Evolutionary conservation across 2,113 vertebrate genomes (phyloP).

Genomic region (Ictidomys tridecemlineatus): DNA sequence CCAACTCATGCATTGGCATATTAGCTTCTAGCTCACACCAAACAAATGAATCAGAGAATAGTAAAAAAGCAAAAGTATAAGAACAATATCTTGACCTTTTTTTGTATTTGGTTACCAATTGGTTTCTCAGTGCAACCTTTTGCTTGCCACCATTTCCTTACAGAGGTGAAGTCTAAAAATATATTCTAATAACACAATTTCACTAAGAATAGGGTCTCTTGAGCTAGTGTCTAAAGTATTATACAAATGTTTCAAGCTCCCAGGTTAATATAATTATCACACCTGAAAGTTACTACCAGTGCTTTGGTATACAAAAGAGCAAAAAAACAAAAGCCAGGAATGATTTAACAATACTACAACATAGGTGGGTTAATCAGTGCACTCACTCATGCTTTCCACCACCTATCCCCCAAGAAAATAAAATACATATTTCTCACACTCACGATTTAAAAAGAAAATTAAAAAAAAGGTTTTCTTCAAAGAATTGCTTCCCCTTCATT

Average conservation of each 20-base stretch:
- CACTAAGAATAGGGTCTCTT: constrained; percentile 26
- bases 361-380: no score
- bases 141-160: constrained; percentile 11
- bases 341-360: no score
- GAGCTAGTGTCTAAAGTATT: constrained; percentile 36
- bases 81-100: constrained; percentile 30
- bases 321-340: constrained; percentile 45
- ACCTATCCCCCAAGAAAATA: no score
- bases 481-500: no score
- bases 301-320: background rate
- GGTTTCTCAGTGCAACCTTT: constrained; percentile 18
- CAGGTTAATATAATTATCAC: constrained; percentile 8
- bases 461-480: no score
- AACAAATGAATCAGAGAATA: constrained; percentile 28
- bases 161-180: constrained; percentile 25
- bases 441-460: no score
- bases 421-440: no score
- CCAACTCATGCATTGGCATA: background rate
- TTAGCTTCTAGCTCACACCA: background rate
- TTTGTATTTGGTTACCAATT: constrained; percentile 32
- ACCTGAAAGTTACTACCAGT: constrained; percentile 48
- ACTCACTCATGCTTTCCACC: no score
- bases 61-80: constrained; percentile 31
- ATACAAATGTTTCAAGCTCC: constrained; percentile 25
- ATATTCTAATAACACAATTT: constrained; percentile 9